These are phyloP conservation scores for Aporophyla lueneburgensis DNA, from an alignment of 2,888 invertebrate genomes.

Conservation along the genomic window DNA sequence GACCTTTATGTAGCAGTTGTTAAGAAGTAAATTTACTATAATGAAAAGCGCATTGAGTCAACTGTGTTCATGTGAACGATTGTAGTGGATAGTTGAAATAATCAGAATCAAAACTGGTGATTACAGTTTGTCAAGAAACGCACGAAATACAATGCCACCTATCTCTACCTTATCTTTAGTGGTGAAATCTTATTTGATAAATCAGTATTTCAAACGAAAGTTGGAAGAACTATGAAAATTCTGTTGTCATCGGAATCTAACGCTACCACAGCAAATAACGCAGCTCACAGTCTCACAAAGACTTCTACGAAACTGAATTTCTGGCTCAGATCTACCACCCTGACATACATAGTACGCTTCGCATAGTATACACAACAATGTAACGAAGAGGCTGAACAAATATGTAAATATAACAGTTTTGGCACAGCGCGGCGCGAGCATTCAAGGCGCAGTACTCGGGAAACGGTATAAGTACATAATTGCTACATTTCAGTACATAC, in stretches of 20 bases:
- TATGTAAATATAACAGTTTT: constrained; percentile 66
- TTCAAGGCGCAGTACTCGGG: constrained; percentile 40
- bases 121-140: no score
- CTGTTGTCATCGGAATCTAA: not conserved
- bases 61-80: not conserved
- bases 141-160: not conserved
- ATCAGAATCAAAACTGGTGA: not conserved
- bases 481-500: constrained; percentile 51
- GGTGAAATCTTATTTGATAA: not conserved
- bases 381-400: constrained; percentile 62
- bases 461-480: constrained; percentile 57
- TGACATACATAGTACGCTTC: constrained; percentile 53
- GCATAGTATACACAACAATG: constrained; percentile 42
- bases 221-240: not conserved
- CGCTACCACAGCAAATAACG: not conserved
- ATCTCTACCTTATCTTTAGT: not conserved
- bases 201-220: not conserved
- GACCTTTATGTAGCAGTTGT: not conserved
- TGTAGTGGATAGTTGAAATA: not conserved
- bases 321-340: constrained; percentile 56
- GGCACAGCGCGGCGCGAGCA: constrained; percentile 45
- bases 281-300: not conserved
- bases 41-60: not conserved
- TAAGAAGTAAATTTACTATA: not conserved
- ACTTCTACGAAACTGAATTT: constrained; percentile 30